These are phyloP conservation scores for Rhegmatorhina hoffmannsi DNA, from an alignment of 2,113 vertebrate genomes.

Conservation along the genomic window DNA sequence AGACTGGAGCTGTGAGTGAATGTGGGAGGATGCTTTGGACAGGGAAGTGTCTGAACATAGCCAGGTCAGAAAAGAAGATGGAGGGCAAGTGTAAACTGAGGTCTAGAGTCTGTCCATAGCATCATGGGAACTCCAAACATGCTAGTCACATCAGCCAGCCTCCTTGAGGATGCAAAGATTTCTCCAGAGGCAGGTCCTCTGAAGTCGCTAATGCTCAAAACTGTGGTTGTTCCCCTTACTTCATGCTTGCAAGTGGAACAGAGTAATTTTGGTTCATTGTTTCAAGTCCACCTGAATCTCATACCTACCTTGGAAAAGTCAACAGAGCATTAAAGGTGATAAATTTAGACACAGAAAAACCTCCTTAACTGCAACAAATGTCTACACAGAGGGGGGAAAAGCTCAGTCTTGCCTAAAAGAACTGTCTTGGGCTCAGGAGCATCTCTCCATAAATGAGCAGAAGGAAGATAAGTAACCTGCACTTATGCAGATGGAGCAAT, in stretches of 20 bases:
- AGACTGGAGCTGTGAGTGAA: neutral
- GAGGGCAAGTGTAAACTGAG: neutral
- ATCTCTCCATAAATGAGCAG: neutral
- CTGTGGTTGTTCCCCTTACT: neutral
- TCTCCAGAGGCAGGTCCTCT: neutral
- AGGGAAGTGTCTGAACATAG: neutral
- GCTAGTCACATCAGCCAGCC: neutral
- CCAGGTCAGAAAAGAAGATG: neutral
- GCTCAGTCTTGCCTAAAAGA: neutral
- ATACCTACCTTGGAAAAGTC: neutral
- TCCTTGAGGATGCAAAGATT: neutral
- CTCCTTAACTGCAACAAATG: neutral
- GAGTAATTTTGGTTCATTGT: neutral
- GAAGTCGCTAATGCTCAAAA: neutral
- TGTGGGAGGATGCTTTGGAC: neutral
- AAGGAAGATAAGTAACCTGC: neutral
- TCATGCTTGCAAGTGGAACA: neutral
- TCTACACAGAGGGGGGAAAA: neutral
- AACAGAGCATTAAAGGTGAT: neutral
- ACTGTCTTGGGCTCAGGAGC: neutral
- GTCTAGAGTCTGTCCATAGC: neutral
- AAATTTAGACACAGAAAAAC: neutral
- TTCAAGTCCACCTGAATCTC: neutral
- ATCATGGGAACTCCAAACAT: neutral
- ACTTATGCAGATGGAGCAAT: neutral